Evolutionary conservation across 1,140 invertebrate species (phyloP).

Genomic region (Dreissena rostriformis): DNA sequence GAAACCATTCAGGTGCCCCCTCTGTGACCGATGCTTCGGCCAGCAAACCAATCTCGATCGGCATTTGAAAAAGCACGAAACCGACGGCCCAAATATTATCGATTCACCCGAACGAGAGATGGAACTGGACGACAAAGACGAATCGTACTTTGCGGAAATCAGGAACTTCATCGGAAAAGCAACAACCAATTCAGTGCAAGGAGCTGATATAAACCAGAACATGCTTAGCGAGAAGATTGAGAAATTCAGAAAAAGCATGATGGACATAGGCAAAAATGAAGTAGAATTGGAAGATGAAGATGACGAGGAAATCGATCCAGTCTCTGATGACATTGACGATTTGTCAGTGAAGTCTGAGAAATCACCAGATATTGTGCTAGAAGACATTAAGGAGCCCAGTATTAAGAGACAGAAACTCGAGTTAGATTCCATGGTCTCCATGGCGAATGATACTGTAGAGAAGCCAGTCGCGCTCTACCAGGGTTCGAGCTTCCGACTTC

Average conservation of each 20-base stretch:
- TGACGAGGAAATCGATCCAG: conserved; percentile 61
- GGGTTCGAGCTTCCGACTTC: conserved; percentile 35
- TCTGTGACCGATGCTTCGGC: conserved; percentile 97
- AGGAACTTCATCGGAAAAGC: conserved; percentile 92
- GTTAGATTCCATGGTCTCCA: conserved; percentile 9
- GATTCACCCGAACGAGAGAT: conserved; percentile 87
- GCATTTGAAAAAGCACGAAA: conserved; percentile 97
- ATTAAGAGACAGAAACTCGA: conserved; percentile 15
- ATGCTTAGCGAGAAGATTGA: conserved; percentile 77
- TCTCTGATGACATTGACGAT: conserved; percentile 48
- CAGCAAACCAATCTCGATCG: conserved; percentile 99
- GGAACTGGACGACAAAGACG: conserved; percentile 91
- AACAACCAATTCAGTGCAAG: conserved; percentile 34
- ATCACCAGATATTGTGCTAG: conserved; percentile 12
- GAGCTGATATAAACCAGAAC: conserved; percentile 53
- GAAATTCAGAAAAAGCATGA: conserved; percentile 57
- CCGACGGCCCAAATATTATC: conserved; percentile 84
- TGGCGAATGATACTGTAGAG: background rate
- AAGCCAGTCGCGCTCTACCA: conserved; percentile 24
- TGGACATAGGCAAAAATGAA: conserved; percentile 54
- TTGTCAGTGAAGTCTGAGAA: conserved; percentile 28
- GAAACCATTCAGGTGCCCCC: conserved; percentile 86
- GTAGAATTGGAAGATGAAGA: conserved; percentile 60
- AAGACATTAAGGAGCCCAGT: background rate
- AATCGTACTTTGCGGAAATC: conserved; percentile 93